phyloP scores from a whole-genome alignment of 1,140 invertebrate genomes.

The Goniozus legneri region DNA sequence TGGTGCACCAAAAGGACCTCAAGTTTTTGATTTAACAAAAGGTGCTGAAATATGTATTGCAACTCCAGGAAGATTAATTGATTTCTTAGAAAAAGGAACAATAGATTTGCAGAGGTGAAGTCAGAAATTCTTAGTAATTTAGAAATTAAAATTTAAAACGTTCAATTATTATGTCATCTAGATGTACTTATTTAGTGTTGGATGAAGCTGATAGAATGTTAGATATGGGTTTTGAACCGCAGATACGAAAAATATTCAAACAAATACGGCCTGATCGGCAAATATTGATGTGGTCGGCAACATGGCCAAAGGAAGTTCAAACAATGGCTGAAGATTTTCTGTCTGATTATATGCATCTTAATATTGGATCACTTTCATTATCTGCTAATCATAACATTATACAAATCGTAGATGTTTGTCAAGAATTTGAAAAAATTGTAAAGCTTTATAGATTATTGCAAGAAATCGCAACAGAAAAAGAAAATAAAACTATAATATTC shows the following conservation, averaged over 20 bases:
- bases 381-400: slow-evolving; percentile 98
- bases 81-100: slow-evolving; percentile 89
- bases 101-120: slow-evolving; percentile 75
- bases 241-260: slow-evolving; percentile 95
- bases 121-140: slow-evolving; percentile 3
- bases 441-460: slow-evolving; percentile 82
- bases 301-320: slow-evolving; percentile 97
- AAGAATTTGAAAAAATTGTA: slow-evolving; percentile 83
- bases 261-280: slow-evolving; percentile 95
- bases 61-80: slow-evolving; percentile 93
- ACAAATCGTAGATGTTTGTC: slow-evolving; percentile 92
- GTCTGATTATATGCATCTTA: slow-evolving; percentile 85
- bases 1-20: slow-evolving; percentile 90
- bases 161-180: slow-evolving; percentile 31
- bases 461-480: slow-evolving; percentile 83
- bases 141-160: slow-evolving; percentile 1
- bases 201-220: slow-evolving; percentile 99
- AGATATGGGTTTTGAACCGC: slow-evolving; percentile 99
- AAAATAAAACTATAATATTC: slow-evolving; percentile 95
- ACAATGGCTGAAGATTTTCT: slow-evolving; percentile 93
- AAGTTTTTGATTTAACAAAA: slow-evolving; percentile 82
- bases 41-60: slow-evolving; percentile 91
- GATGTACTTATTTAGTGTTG: slow-evolving; percentile 92
- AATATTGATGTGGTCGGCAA: slow-evolving; percentile 98
- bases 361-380: slow-evolving; percentile 89